phyloP scores from a whole-genome alignment of 2,113 vertebrate species.

The Hylia prasina region DNA sequence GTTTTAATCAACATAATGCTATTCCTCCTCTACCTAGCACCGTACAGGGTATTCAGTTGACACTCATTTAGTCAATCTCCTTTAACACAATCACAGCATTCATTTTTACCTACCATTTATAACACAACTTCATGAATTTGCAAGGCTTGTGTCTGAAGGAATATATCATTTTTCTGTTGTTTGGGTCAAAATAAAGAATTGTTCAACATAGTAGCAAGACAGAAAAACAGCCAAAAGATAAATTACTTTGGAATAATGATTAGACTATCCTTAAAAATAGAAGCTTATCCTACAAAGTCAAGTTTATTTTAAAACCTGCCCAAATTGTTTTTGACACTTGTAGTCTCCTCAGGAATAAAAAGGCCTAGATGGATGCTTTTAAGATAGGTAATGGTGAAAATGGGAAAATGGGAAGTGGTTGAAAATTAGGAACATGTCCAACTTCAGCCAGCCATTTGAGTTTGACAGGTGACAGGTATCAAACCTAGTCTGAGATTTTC shows the following conservation, averaged over 20 bases:
- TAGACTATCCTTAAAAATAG: not conserved
- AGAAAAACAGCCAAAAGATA: not conserved
- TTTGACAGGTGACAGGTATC: not conserved
- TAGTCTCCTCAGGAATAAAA: not conserved
- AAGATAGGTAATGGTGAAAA: not conserved
- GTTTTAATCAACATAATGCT: conserved; percentile 19
- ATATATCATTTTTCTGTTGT: not conserved
- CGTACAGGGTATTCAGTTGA: not conserved
- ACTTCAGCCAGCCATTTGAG: not conserved
- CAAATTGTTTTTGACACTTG: not conserved
- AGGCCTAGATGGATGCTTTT: not conserved
- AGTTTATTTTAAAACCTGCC: not conserved
- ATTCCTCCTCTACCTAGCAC: not conserved
- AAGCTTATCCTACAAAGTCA: not conserved
- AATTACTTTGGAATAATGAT: not conserved
- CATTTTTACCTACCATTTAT: not conserved
- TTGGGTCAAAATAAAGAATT: not conserved
- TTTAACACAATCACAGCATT: not conserved
- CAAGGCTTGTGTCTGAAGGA: not conserved
- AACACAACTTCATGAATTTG: not conserved
- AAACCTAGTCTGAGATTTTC: not conserved
- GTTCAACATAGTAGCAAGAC: not conserved
- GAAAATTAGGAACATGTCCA: not conserved
- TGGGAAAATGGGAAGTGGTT: no score
- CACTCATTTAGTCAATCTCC: not conserved